Percentiles rank a stretch among this genome's conserved stretches.
Evolutionary conservation across 2,113 vertebrate genomes (phyloP).

Genomic region (Sylvietta virens): DNA sequence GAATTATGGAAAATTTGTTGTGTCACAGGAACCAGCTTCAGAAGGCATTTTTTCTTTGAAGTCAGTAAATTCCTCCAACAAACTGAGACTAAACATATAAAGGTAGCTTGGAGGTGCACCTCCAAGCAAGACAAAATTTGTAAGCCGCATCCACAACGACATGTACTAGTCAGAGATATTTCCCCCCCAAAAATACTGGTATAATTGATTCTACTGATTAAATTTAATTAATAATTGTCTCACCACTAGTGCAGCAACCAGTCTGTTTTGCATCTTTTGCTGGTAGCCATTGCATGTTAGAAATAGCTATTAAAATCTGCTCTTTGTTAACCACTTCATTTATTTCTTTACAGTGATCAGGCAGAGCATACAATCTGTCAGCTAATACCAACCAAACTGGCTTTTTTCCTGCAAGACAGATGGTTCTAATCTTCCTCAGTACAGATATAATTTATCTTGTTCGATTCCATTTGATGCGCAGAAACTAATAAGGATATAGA

Average conservation of each 20-base stretch:
- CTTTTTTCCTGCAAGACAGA: not conserved
- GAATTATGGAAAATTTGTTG: not conserved
- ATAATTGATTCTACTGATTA: not conserved
- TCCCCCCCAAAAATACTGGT: not conserved
- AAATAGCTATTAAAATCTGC: not conserved
- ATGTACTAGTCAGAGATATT: not conserved
- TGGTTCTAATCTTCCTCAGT: slow-evolving; percentile 41
- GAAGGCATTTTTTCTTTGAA: not conserved
- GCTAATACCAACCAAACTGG: not conserved
- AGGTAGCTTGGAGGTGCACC: not conserved
- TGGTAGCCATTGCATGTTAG: not conserved
- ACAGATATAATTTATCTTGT: slow-evolving; percentile 32
- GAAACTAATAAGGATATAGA: slow-evolving; percentile 55
- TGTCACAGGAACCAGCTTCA: not conserved
- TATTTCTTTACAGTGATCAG: not conserved
- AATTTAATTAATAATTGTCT: not conserved
- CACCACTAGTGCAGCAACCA: not conserved
- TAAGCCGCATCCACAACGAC: not conserved
- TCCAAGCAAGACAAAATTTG: not conserved
- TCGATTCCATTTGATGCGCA: not conserved
- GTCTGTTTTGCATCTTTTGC: not conserved
- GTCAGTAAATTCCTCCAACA: not conserved
- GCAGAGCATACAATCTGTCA: not conserved
- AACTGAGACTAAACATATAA: not conserved
- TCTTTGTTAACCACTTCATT: not conserved